Evolutionary conservation across 2,888 invertebrate species (phyloP), one percentile per base, ranked within the genome.

Genomic region (Cephonodes hylas): DNA sequence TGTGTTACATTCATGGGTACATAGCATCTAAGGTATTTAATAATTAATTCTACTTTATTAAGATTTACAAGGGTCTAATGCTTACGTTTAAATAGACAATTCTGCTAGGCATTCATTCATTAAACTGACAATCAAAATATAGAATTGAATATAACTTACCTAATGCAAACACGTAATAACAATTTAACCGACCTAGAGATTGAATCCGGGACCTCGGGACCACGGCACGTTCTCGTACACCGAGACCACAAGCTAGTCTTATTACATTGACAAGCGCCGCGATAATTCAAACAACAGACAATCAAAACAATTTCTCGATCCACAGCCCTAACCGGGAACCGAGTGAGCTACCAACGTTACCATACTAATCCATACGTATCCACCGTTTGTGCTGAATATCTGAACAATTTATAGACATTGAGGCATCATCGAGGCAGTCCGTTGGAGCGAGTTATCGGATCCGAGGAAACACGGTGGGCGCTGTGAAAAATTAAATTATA

Each of bases 391-490:
- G 18, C 53, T 68, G 73, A 77, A 75, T 76, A 75, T 79, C 74
- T 74, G 71, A 77, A 69, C 70, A 71, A 67, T 70, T 71, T 69
- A 69, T 72, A 72, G 70, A 70, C 71, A 65, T 38, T 10, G 46
- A 42, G 48, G 65, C 74, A 72, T 73, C 71, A 68, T 73, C 70
- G 70, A 74, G 67, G 68, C 66, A 65, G 68, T 58, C 66, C 74
- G 70, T 71, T 74, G 75, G 64, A 64, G 68, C 74, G 67, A 74
- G 71, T 72, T 81, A 83, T 83, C 79, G 74, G 73, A 76, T 78
- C 60, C 66, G 64, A 68, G 65, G 71, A 73, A 79, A 76, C 72
- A 74, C 63, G 72, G 68, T 67, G 64, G 34, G 58, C 63, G 57
- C 67, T 62, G 65, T 69, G 66, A 73, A 70, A 75, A 72, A 76